A percentile compares a stretch with the other conserved stretches of the same genome.
phyloP scores from a whole-genome alignment of 1,140 invertebrate genomes.

The Drosophila athabasca region DNA sequence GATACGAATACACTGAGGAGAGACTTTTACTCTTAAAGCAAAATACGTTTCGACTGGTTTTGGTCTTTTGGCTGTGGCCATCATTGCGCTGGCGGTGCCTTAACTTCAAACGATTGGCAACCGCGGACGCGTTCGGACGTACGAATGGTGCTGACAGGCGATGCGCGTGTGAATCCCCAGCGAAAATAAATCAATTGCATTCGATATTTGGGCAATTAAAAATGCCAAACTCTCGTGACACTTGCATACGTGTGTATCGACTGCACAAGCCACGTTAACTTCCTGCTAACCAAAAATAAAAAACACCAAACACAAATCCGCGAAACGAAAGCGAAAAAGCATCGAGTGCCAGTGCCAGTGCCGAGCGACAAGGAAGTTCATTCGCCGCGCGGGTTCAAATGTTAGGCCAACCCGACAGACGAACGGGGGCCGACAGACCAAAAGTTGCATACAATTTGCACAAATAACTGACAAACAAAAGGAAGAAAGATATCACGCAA shows the following conservation, averaged over 20 bases:
- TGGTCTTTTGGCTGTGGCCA: slow-evolving; percentile 19
- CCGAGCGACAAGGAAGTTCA: slow-evolving; percentile 60
- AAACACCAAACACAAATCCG: neutral
- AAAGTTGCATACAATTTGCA: slow-evolving; percentile 66
- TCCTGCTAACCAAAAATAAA: slow-evolving; percentile 31
- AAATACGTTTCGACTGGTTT: slow-evolving; percentile 8
- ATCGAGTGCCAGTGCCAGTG: slow-evolving; percentile 1
- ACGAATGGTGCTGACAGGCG: slow-evolving; percentile 40
- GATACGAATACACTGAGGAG: too few relatives aligned
- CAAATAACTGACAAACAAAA: slow-evolving; percentile 53
- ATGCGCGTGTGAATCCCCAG: slow-evolving; percentile 40
- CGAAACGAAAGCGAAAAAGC: slow-evolving; percentile 14
- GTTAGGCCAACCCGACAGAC: slow-evolving; percentile 47
- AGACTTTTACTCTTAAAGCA: too few relatives aligned
- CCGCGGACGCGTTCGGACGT: slow-evolving; percentile 74
- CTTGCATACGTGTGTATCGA: slow-evolving; percentile 68
- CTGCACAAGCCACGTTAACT: slow-evolving; percentile 37
- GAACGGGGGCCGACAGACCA: slow-evolving; percentile 1
- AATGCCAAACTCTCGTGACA: slow-evolving; percentile 68
- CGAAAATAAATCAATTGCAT: slow-evolving; percentile 26
- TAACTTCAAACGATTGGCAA: slow-evolving; percentile 71
- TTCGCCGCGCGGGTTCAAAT: slow-evolving; percentile 62
- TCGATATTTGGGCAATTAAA: slow-evolving; percentile 58
- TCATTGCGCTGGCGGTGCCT: slow-evolving; percentile 8
- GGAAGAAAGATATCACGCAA: slow-evolving; percentile 51